Evolutionary conservation across 2,888 invertebrate genomes (phyloP), one percentile per base, ranked within the genome.

Genomic region (Papilio demoleus): DNA sequence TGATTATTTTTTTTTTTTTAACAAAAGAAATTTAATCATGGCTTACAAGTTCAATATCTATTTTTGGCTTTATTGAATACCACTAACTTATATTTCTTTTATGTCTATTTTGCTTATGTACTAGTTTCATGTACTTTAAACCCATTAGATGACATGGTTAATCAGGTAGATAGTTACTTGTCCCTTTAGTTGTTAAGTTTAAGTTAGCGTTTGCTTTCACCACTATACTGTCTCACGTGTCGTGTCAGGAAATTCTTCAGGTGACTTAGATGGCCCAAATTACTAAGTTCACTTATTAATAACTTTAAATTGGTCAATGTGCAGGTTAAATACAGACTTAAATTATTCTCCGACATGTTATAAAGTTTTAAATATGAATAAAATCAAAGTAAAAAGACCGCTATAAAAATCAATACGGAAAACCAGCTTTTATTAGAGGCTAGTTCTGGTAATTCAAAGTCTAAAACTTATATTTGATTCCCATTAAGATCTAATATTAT

Each of bases 221-320:
- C 77, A 70, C 70, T 70, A 70, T 76, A 78, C 78, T 72, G 79
- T 82, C 78, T 81, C 76, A 77, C 72, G 71, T 70, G 27, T 2
- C 2, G 27, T 22, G 22, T n/a, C n/a, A n/a, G n/a, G n/a, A n/a
- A n/a, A n/a, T n/a, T n/a, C n/a, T n/a, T n/a, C n/a, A n/a, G n/a
- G n/a, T n/a, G n/a, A n/a, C n/a, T n/a, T n/a, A n/a, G n/a, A n/a
- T n/a, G n/a, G n/a, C n/a, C n/a, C n/a, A n/a, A n/a, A n/a, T n/a
- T n/a, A n/a, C n/a, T n/a, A n/a, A n/a, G n/a, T n/a, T n/a, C n/a
- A n/a, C n/a, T n/a, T n/a, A n/a, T n/a, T n/a, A n/a, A n/a, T n/a
- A n/a, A n/a, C n/a, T n/a, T n/a, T n/a, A n/a, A n/a, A n/a, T n/a
- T n/a, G n/a, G n/a, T n/a, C n/a, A n/a, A n/a, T n/a, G n/a, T n/a